Evolutionary conservation across 1,140 invertebrate genomes (phyloP).

Genomic region (Drosophila sp.): DNA sequence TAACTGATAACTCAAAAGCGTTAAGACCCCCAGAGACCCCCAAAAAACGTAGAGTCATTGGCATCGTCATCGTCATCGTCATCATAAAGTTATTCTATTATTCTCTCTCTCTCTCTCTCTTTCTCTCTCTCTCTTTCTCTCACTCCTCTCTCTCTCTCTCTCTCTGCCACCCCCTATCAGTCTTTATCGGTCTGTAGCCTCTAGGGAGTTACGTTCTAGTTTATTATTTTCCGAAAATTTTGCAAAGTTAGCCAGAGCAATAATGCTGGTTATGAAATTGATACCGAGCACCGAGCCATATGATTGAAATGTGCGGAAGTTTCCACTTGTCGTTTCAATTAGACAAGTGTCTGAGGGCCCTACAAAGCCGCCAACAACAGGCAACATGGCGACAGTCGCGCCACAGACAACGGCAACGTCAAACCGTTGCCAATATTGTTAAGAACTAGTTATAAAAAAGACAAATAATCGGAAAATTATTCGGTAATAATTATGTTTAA

Average conservation of each 20-base stretch:
- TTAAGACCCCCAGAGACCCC: neutral
- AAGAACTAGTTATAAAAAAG: neutral
- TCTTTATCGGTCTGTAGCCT: neutral
- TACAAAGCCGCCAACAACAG: constrained; percentile 32
- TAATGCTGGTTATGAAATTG: constrained; percentile 67
- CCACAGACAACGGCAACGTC: constrained; percentile 49
- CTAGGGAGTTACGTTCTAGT: constrained; percentile 5
- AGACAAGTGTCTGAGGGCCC: constrained; percentile 45
- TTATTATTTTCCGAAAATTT: neutral
- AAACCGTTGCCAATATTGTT: neutral
- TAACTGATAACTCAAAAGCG: neutral
- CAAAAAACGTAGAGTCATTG: constrained; percentile 1
- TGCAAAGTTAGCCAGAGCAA: constrained; percentile 14
- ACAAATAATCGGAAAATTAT: no score
- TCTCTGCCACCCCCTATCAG: neutral
- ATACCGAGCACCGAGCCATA: constrained; percentile 48
- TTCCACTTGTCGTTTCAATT: constrained; percentile 72
- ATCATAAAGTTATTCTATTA: neutral
- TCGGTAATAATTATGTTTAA: no score
- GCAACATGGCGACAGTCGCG: constrained; percentile 30
- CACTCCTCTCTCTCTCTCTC: neutral
- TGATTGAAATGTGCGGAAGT: constrained; percentile 78
- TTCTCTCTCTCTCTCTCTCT: constrained; percentile 3
- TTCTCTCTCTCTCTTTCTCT: neutral
- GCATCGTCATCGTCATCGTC: no score